Base-by-base conservation (phyloP, 2,113 vertebrate species). In the Sapayoa aenigma region DNA sequence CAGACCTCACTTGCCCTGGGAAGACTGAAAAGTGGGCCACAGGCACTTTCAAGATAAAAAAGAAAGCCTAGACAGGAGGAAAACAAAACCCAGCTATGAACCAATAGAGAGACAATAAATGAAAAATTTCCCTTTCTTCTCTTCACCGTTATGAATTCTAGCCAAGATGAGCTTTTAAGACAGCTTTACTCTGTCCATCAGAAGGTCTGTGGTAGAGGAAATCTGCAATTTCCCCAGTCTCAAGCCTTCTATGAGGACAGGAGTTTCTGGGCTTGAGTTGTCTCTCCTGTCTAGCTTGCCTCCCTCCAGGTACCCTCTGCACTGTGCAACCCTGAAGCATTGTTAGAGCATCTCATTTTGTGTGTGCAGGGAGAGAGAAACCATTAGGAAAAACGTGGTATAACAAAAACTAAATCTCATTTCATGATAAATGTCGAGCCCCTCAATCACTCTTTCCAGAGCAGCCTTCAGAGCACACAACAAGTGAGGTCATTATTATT, bases 21-120 rank as follows among this genome's bases (percentile, higher is more conserved):
- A 94, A 96, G 66, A 60, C 72, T 86, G 68, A 90, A 95, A 94
- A 90, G 49, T 67, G 59, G 90, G 73, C 67, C 60, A 91, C 27
- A 27, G 78, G 27, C 35, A 59, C 42, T 91, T 63, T 78, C 31
- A 65, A 86, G 44, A 41, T 65, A 67, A 80, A 87, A 84, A 84
- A 52, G 18, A 69, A 93, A 78, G 25, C 65, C 19, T 47, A 33
- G 42, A 56, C 35, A 84, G 60, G 35, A 93, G n/a, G 49, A 21
- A 89, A 87, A 46, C 47, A 87, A 86, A 94, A 84, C 12, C 0
- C 73, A 89, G 16, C 13, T 77, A 19, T 62, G 37, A 74, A 59
- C 16, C 24, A 84, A 60, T 58, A 83, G 12, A 76, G 37, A 78
- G 33, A 74, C 83, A 86, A 72, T 27, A 63, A 7, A 58, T 47